Evolutionary conservation across 1,140 invertebrate species (phyloP).

Genomic region (Drosophila paulistorum): DNA sequence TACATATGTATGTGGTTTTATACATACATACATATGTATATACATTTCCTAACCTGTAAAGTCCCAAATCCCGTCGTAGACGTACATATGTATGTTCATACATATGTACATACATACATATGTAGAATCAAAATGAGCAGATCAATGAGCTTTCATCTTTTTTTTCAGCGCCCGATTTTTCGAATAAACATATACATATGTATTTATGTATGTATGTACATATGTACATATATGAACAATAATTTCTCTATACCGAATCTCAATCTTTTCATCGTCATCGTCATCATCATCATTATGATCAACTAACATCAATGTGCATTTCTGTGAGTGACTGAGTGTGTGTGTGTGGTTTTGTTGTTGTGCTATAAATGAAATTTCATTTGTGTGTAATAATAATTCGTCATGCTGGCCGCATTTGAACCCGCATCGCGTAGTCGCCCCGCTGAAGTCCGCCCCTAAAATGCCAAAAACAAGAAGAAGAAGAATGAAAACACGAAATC

Average conservation of each 20-base stretch:
- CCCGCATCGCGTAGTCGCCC: constrained; percentile 59
- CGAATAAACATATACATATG: background rate
- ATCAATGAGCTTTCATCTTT: constrained; percentile 73
- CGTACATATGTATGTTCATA: constrained; percentile 2
- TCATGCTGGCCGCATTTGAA: constrained; percentile 79
- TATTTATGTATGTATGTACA: background rate
- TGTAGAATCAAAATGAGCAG: constrained; percentile 26
- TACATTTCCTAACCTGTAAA: background rate
- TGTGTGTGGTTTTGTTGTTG: constrained; percentile 26
- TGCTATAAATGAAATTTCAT: constrained; percentile 73
- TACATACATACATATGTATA: background rate
- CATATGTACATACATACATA: constrained; percentile 4
- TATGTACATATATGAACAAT: constrained; percentile 3
- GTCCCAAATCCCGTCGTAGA: constrained; percentile 16
- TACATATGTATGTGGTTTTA: background rate
- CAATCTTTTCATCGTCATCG: constrained; percentile 45
- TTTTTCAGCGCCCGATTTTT: background rate
- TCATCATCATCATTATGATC: constrained; percentile 25
- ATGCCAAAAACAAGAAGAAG: constrained; percentile 47
- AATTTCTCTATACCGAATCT: constrained; percentile 31
- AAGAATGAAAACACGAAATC: constrained; percentile 18
- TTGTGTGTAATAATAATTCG: constrained; percentile 78
- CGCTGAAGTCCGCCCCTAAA: constrained; percentile 60
- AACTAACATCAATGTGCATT: constrained; percentile 72
- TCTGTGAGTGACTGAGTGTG: constrained; percentile 22